Evolutionary conservation across 2,888 invertebrate genomes (phyloP).

Genomic region (Hydriomena furcata): DNA sequence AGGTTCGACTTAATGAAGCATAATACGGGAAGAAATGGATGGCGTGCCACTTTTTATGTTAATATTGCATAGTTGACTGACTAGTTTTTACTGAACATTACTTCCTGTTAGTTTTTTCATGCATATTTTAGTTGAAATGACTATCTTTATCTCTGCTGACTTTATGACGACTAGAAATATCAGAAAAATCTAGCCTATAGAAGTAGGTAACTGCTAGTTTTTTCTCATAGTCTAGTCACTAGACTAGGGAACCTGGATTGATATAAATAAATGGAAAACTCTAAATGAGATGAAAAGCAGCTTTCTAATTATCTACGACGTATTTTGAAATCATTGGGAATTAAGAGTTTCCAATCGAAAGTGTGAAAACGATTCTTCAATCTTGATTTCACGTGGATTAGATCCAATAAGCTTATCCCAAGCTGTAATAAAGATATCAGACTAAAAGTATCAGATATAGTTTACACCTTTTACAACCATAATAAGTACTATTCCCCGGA

Average conservation of each 20-base stretch:
- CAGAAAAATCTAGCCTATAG: too few species aligned
- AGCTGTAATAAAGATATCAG: constrained; percentile 10
- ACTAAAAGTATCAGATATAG: constrained; percentile 31
- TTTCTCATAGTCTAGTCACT: too few species aligned
- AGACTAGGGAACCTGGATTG: too few species aligned
- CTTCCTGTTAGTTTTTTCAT: too few species aligned
- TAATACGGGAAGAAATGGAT: constrained; percentile 30
- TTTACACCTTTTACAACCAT: constrained; percentile 37
- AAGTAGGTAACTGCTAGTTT: too few species aligned
- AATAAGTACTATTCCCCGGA: constrained; percentile 32
- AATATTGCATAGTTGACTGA: constrained; percentile 6
- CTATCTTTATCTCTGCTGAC: too few species aligned
- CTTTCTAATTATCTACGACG: too few species aligned
- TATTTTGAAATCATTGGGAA: too few species aligned
- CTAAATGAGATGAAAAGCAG: too few species aligned
- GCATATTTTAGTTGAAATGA: too few species aligned
- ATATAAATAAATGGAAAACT: too few species aligned
- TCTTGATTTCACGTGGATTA: not conserved
- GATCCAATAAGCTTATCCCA: not conserved
- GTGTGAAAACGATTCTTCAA: constrained; percentile 6
- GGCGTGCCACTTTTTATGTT: constrained; percentile 15
- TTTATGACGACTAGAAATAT: too few species aligned
- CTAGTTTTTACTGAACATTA: not conserved
- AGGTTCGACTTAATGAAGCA: constrained; percentile 42
- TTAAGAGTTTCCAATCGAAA: not conserved